Conservation (phyloP, 1,140 invertebrate species). For the Dinoponera quadriceps region DNA sequence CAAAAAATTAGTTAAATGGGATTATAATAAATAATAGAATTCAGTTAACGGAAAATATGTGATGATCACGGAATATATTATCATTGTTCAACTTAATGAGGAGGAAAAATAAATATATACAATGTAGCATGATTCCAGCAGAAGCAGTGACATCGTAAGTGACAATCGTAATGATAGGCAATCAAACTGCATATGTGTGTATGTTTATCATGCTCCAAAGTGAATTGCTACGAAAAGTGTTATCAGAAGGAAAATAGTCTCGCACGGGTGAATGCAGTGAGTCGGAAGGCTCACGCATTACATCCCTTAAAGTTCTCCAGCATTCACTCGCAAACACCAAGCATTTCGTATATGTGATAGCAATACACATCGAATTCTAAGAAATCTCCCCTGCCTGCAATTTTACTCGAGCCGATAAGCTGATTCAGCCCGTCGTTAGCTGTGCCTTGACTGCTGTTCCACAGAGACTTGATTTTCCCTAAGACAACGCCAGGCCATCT, state of each 20-base stretch:
- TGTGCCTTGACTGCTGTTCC: slow-evolving; percentile 90
- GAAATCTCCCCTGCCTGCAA: slow-evolving; percentile 79
- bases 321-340: slow-evolving; percentile 46
- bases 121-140: not conserved
- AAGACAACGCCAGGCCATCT: slow-evolving; percentile 92
- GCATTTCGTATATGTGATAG: slow-evolving; percentile 28
- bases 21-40: no score
- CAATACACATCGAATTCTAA: slow-evolving; percentile 61
- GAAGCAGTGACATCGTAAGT: not conserved
- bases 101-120: not conserved
- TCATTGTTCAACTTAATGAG: not conserved
- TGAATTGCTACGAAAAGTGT: not conserved
- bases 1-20: not conserved
- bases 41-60: not conserved
- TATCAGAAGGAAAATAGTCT: not conserved
- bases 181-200: not conserved
- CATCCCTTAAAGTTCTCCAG: not conserved
- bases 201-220: slow-evolving; percentile 22
- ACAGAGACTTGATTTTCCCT: slow-evolving; percentile 94
- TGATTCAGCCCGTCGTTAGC: slow-evolving; percentile 91
- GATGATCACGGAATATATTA: not conserved
- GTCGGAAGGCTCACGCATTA: not conserved
- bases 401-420: slow-evolving; percentile 86
- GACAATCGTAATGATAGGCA: not conserved
- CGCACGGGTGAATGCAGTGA: not conserved